Evolutionary conservation across 2,888 invertebrate species (phyloP), one percentile per base, ranked within the genome.

Genomic region (Amiota communis): DNA sequence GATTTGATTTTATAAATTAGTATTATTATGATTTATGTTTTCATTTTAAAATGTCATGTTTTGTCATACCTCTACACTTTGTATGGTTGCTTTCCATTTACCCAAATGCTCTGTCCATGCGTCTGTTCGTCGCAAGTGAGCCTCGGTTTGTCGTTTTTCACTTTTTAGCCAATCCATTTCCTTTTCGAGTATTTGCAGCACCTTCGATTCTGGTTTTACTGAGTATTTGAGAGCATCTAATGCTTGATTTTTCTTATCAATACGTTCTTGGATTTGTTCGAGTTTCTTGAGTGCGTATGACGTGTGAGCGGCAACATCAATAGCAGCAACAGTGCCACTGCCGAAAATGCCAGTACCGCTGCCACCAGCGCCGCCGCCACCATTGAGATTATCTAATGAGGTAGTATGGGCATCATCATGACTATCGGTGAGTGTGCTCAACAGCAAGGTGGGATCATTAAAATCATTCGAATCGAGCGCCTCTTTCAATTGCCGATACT

Each of bases 71-170:
- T 96, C 95, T 9, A 95, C 95, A 85, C 94, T 95, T 87, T 95
- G 95, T 36, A 97, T 95, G 59, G 94, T 93, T 8, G 96, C 96
- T 75, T 94, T 92, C 97, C 97, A 97, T 78, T 93, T 92, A 23
- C 97, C 97, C 79, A 97, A 91, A 88, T 97, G 95, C 80, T 96
- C 96, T 0, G 95, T 95, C 97, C 97, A 97, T 68, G 94, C 93
- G 90, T 97, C 96, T 0, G 97, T 97, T 57, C 97, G 92, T 15
- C 94, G 92, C 71, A 97, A 91, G 89, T 97, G 97, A 0, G 95
- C 95, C 87, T 97, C 96, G 57, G 97, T 89, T 79, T 95, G 93
- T 77, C 94, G 91, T 86, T 95, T 94, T 86, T 97, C 96, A 3
- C 94, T 93, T 77, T 94, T 94, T 70, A 97, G 90, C 90, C 94